phyloP scores from a whole-genome alignment of 2,888 invertebrate genomes.

The Coelinius sp. region DNA sequence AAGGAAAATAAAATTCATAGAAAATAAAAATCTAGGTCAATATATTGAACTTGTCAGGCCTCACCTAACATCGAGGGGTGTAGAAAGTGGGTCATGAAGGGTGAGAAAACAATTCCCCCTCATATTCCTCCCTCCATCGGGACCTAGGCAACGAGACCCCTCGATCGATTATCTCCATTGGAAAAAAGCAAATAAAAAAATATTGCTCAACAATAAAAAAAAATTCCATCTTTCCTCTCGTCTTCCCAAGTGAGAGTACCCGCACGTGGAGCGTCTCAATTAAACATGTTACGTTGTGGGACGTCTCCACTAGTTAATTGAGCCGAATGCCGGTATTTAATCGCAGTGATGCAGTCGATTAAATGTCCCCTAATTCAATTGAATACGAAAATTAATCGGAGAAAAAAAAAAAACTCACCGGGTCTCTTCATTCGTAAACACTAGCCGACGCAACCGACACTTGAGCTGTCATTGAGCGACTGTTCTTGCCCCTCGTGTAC shows the following conservation, averaged over 20 bases:
- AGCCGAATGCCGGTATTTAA: background rate
- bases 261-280: slow-evolving; percentile 15
- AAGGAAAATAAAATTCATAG: background rate
- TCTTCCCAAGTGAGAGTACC: slow-evolving; percentile 15
- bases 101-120: background rate
- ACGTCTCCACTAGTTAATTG: background rate
- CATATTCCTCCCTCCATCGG: background rate
- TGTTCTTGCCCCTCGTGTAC: slow-evolving; percentile 7
- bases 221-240: background rate
- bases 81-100: slow-evolving; percentile 44
- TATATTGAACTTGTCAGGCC: slow-evolving; percentile 32
- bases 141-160: background rate
- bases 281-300: background rate
- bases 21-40: slow-evolving; percentile 25
- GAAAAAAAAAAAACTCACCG: slow-evolving; percentile 1
- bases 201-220: background rate
- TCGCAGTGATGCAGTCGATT: background rate
- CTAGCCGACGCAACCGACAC: background rate
- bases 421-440: background rate
- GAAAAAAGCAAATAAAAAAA: background rate
- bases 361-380: background rate
- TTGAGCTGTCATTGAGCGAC: background rate
- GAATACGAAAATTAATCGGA: background rate
- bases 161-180: background rate
- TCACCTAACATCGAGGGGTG: slow-evolving; percentile 31